phyloP scores from a whole-genome alignment of 2,888 invertebrate species.

The Zaprionus lineosus region DNA sequence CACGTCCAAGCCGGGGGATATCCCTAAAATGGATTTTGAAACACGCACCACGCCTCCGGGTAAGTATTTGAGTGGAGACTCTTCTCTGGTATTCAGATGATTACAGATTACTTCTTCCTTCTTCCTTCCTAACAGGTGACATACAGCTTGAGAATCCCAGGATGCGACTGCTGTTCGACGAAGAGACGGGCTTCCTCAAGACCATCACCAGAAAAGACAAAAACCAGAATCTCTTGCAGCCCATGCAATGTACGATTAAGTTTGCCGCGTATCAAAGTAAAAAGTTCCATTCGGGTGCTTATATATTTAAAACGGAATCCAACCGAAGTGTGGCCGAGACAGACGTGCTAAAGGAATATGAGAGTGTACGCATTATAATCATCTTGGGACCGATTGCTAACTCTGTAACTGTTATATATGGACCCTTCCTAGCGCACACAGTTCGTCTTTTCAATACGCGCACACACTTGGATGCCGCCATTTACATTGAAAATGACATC shows the following conservation, averaged over 20 bases:
- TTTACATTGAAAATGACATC: conserved; percentile 91
- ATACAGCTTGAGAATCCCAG: conserved; percentile 92
- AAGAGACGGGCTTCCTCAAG: conserved; percentile 91
- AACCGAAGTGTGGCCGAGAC: conserved; percentile 92
- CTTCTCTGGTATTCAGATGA: too few relatives aligned
- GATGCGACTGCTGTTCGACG: conserved; percentile 90
- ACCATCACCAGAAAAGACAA: conserved; percentile 90
- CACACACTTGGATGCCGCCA: conserved; percentile 87
- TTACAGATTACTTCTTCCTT: too few relatives aligned
- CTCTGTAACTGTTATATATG: conserved; percentile 92
- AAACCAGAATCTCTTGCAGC: conserved; percentile 84
- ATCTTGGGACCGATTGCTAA: conserved; percentile 93
- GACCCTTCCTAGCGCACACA: conserved; percentile 90
- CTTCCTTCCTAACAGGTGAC: conserved; percentile 84
- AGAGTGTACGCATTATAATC: conserved; percentile 90
- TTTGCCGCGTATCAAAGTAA: conserved; percentile 96
- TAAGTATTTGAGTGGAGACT: too few relatives aligned
- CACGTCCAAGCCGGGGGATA: conserved; percentile 18
- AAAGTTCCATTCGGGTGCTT: conserved; percentile 97
- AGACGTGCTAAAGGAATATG: conserved; percentile 89
- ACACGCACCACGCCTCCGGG: conserved; percentile 88
- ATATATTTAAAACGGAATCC: conserved; percentile 94
- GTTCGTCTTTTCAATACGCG: conserved; percentile 90
- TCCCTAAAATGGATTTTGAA: conserved; percentile 80
- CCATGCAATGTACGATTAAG: conserved; percentile 90